Evolutionary conservation across 1,140 invertebrate species (phyloP), one percentile per base, ranked within the genome.

Genomic region (Pinna nobilis): DNA sequence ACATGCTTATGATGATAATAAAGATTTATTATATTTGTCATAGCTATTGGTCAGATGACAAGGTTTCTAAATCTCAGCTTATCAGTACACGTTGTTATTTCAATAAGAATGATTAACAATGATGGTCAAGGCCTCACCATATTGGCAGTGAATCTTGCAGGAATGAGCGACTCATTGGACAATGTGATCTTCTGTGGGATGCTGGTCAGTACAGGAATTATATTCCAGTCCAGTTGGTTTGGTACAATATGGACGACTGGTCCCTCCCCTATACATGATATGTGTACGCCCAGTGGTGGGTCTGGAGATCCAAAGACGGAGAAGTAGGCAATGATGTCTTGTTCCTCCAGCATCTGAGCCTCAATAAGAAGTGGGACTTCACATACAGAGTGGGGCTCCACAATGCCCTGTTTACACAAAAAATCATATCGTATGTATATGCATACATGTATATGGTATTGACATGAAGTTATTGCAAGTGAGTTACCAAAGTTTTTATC

Each of bases 151-250:
- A 89, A 89, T 32, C 73, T 79, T 18, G 89, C 88, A 57, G 89
- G 87, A 32, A 90, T 89, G 11, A 87, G 81, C 0, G 89, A 90
- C 71, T 90, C 87, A 70, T 90, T 90, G 13, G 84, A 87, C 11
- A 90, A 71, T 13, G 75, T 64, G 15, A 90, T 72, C 23, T 59
- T 81, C 63, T 82, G 83, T n/a, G 80, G 65, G 25, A 69, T 78
- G 32, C 86, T 82, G 37, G 76, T 78, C 20, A 90, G 81, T 13
- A 90, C 88, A 25, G 84, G 83, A n/a, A 89, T 82, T 9, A 80
- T 65, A 11, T 86, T 86, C 87, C 87, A 90, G 80, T 90, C 85
- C 7, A 90, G 35, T 13, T 81, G 70, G 44, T 79, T 66, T 23
- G 88, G 89, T 25, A 74, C 75, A 11, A 90, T 76, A 60, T 90